Evolutionary conservation across 2,797 vertebrate genomes (phyloP).

Genomic region (Margarornis squamiger): DNA sequence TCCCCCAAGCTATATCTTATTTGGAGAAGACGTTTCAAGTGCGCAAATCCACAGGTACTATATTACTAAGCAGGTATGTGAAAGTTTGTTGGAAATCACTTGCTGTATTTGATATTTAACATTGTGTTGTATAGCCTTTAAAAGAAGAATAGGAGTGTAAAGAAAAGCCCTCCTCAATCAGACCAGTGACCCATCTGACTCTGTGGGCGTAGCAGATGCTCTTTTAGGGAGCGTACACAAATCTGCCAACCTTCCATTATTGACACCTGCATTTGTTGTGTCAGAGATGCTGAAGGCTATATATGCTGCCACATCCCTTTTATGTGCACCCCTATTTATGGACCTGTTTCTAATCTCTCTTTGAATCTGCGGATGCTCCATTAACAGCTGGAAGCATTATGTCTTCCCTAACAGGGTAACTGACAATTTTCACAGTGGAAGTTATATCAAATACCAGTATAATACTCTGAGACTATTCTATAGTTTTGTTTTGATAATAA

Average conservation of each 20-base stretch:
- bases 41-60: slow-evolving; percentile 82
- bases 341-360: neutral
- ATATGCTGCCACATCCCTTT: neutral
- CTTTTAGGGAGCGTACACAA: neutral
- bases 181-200: neutral
- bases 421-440: neutral
- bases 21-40: slow-evolving; percentile 92
- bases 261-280: neutral
- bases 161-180: neutral
- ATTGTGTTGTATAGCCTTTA: neutral
- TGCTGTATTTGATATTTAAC: neutral
- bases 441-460: neutral
- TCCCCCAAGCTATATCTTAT: slow-evolving; percentile 94
- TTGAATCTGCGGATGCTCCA: neutral
- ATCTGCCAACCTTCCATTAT: neutral
- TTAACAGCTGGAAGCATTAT: neutral
- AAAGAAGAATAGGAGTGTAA: neutral
- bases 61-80: slow-evolving; percentile 91
- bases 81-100: neutral
- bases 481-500: neutral
- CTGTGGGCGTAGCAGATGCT: neutral
- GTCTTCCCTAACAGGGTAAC: neutral
- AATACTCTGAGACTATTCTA: neutral
- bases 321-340: neutral
- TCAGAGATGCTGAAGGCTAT: neutral